These are phyloP conservation scores for Xanthia icteritia DNA, from an alignment of 2,888 invertebrate species.

Conservation along the genomic window DNA sequence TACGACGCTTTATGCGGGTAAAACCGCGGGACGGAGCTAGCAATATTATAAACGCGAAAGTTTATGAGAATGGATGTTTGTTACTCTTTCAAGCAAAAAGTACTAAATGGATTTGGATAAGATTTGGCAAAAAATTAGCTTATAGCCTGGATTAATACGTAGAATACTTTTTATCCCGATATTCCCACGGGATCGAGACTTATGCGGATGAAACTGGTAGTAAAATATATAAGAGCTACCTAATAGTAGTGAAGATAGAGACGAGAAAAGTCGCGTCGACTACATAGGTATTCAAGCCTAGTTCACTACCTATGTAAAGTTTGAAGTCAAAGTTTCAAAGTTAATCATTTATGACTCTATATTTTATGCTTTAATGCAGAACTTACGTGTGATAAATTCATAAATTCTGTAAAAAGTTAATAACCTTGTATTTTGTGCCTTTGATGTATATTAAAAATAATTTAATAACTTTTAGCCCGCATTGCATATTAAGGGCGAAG, in stretches of 20 bases:
- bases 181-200: no score
- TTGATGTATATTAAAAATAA: slow-evolving; percentile 30
- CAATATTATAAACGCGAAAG: no score
- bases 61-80: no score
- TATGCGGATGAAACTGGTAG: no score
- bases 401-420: slow-evolving; percentile 37
- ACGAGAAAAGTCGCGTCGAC: background rate
- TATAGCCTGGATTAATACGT: no score
- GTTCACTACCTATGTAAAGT: background rate
- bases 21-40: no score
- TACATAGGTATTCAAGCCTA: background rate
- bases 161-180: no score
- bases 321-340: slow-evolving; percentile 4
- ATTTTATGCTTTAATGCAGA: slow-evolving; percentile 9
- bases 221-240: background rate
- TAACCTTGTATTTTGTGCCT: slow-evolving; percentile 27
- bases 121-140: no score
- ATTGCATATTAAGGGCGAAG: slow-evolving; percentile 9
- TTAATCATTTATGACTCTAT: slow-evolving; percentile 18
- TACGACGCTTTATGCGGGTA: no score
- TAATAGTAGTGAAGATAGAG: background rate
- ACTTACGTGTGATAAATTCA: slow-evolving; percentile 27
- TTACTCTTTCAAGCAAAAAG: no score
- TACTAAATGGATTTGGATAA: no score
- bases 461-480: slow-evolving; percentile 39